phyloP scores from a whole-genome alignment of 2,797 vertebrate genomes.

The Coluber constrictor region DNA sequence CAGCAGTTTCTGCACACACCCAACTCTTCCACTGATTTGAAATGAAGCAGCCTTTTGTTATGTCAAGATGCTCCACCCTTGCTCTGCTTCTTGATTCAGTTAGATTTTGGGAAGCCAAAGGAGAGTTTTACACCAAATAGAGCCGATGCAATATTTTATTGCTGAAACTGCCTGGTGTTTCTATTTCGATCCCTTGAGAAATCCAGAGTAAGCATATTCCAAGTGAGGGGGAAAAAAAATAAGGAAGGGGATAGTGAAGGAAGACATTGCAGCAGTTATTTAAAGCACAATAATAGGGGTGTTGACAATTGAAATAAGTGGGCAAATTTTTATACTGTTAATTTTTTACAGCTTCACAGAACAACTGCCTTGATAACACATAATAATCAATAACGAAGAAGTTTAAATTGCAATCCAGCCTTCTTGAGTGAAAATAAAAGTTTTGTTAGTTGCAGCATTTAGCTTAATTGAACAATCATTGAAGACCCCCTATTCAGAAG shows the following conservation, averaged over 20 bases:
- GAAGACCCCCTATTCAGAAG: conserved; percentile 42
- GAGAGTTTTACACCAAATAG: background rate
- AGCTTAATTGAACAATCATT: conserved; percentile 42
- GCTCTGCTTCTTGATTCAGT: background rate
- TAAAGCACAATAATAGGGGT: background rate
- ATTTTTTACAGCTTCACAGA: conserved; percentile 16
- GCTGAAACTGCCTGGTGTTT: background rate
- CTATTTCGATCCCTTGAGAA: conserved; percentile 10
- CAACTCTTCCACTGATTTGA: background rate
- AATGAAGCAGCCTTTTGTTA: background rate
- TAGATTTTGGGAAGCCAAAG: background rate
- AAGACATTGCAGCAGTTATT: conserved; percentile 21
- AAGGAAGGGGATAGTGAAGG: background rate
- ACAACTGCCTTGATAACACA: conserved; percentile 41
- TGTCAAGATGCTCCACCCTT: background rate
- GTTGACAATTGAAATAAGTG: conserved; percentile 18
- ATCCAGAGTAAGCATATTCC: background rate
- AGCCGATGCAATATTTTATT: background rate
- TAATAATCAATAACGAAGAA: conserved; percentile 36
- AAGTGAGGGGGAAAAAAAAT: background rate
- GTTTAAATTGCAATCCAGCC: conserved; percentile 26
- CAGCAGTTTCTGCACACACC: background rate
- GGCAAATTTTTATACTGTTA: conserved; percentile 15
- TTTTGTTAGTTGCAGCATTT: conserved; percentile 30
- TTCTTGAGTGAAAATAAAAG: conserved; percentile 40